Evolutionary conservation across 2,113 vertebrate genomes (phyloP).

Genomic region (Orthochromis malagaraziensis): DNA sequence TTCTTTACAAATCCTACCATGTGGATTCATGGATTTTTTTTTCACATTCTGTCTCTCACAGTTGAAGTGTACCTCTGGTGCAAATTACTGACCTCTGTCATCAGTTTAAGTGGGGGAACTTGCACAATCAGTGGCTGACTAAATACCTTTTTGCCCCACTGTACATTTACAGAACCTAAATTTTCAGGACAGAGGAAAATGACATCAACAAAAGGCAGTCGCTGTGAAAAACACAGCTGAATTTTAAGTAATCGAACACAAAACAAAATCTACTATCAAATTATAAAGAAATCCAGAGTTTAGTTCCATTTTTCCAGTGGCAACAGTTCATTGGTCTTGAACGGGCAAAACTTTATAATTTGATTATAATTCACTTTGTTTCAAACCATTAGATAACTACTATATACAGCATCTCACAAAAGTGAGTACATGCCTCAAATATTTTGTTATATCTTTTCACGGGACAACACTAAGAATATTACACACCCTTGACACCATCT

Average conservation of each 20-base stretch:
- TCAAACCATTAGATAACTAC: not conserved
- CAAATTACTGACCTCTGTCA: too few relatives aligned
- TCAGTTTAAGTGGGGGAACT: too few relatives aligned
- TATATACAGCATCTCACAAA: too few relatives aligned
- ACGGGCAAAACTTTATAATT: not conserved
- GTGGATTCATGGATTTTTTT: too few relatives aligned
- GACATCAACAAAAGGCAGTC: not conserved
- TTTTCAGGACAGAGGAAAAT: not conserved
- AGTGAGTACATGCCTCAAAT: not conserved
- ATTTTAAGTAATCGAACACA: not conserved
- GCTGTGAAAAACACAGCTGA: not conserved
- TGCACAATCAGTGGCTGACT: too few relatives aligned
- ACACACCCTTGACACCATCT: not conserved
- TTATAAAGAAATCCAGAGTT: not conserved
- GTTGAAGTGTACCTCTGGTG: too few relatives aligned
- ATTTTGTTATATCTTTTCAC: not conserved
- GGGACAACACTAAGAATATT: not conserved
- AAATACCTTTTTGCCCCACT: too few relatives aligned
- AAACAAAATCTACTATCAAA: not conserved
- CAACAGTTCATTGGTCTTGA: not conserved
- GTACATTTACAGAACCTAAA: not conserved
- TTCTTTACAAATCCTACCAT: too few relatives aligned
- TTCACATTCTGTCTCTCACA: too few relatives aligned
- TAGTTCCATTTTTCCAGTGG: not conserved
- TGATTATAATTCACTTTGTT: not conserved